Conservation (phyloP, 1,140 invertebrate genomes). For the Hermetia illucens region DNA sequence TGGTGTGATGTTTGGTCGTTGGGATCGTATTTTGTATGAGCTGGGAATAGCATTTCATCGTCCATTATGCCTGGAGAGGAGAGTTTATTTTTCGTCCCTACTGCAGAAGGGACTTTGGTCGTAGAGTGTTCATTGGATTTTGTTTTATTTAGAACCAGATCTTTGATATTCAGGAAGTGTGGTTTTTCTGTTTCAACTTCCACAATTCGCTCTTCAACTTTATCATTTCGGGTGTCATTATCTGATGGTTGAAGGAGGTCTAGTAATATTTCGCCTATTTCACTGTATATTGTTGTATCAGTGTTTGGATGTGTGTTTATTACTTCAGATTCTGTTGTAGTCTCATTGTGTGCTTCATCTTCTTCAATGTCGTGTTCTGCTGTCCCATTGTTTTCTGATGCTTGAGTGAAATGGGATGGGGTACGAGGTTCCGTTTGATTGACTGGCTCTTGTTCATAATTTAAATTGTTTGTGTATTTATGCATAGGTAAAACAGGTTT, state of each 20-base stretch:
- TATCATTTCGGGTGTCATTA: too few relatives aligned
- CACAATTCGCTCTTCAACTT: too few relatives aligned
- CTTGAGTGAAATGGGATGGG: neutral
- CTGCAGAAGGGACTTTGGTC: neutral
- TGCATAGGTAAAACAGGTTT: conserved; percentile 10
- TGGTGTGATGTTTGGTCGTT: conserved; percentile 20
- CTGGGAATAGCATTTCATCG: conserved; percentile 25
- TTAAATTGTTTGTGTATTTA: too few relatives aligned
- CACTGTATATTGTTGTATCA: too few relatives aligned
- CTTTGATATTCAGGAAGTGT: conserved; percentile 26
- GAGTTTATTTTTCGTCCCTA: conserved; percentile 2
- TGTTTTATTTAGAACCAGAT: conserved; percentile 20
- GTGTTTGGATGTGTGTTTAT: too few relatives aligned
- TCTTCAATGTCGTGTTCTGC: too few relatives aligned
- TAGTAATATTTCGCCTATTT: too few relatives aligned
- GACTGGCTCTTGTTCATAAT: neutral
- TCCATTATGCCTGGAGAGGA: conserved; percentile 16
- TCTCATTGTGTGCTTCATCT: too few relatives aligned
- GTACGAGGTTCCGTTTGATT: neutral
- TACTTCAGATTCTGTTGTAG: too few relatives aligned
- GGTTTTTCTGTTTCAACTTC: conserved; percentile 14
- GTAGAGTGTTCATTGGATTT: conserved; percentile 8
- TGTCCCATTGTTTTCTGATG: neutral
- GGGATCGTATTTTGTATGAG: conserved; percentile 28
- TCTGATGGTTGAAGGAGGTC: too few relatives aligned